phyloP scores from a whole-genome alignment of 37 sponge, comb jelly and placozoan genomes.

The Bolinopsis microptera region DNA sequence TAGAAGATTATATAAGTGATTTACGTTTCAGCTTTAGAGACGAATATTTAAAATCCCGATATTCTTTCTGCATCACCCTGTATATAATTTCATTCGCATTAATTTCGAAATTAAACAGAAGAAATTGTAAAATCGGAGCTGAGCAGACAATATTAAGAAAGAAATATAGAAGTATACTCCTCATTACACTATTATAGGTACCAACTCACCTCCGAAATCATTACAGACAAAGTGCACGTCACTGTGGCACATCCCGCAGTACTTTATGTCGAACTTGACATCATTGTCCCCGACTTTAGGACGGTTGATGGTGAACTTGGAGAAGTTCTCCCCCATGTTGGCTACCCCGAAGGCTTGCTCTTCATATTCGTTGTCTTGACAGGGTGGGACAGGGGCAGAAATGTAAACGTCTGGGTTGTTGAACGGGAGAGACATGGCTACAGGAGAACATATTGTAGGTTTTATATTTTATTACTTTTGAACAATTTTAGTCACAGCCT shows the following conservation, averaged over 20 bases:
- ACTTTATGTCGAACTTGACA: constrained; percentile 13
- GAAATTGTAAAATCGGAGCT: too few relatives aligned
- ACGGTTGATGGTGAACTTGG: neutral
- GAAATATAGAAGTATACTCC: too few relatives aligned
- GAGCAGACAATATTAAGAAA: too few relatives aligned
- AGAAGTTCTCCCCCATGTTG: constrained; percentile 4
- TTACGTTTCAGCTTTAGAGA: too few relatives aligned
- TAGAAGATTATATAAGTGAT: too few relatives aligned
- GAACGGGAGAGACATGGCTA: neutral
- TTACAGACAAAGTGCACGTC: neutral
- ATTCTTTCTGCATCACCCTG: too few relatives aligned
- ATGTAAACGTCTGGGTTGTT: neutral
- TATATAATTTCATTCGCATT: too few relatives aligned
- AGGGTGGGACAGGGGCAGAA: neutral
- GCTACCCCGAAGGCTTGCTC: neutral
- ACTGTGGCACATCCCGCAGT: neutral
- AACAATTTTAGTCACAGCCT: too few relatives aligned
- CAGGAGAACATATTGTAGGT: too few relatives aligned
- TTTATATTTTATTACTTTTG: too few relatives aligned
- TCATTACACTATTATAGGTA: too few relatives aligned
- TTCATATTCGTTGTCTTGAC: constrained; percentile 32
- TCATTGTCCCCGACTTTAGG: neutral
- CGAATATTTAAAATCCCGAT: neutral
- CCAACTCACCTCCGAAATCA: neutral
- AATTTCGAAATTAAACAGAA: too few relatives aligned